phyloP scores from a whole-genome alignment of 2,888 invertebrate species.

The Drosophila greeni region DNA sequence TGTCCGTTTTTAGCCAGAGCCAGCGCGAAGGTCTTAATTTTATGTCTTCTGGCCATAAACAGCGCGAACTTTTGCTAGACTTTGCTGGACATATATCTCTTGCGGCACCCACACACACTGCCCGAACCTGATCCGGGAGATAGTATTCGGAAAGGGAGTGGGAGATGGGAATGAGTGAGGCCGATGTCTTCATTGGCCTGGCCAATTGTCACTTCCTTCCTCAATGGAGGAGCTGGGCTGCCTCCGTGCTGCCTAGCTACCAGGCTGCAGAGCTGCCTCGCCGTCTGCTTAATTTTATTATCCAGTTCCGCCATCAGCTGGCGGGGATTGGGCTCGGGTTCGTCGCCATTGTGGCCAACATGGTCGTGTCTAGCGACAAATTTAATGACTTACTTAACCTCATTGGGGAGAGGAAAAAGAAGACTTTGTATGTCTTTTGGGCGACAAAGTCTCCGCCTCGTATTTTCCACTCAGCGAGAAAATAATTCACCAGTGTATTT shows the following conservation, averaged over 20 bases:
- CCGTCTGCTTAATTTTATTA: constrained; percentile 66
- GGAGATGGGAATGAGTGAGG: not conserved
- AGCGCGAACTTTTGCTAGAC: constrained; percentile 42
- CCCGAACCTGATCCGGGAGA: constrained; percentile 1
- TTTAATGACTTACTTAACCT: constrained; percentile 77
- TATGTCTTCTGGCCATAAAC: constrained; percentile 64
- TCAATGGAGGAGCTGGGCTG: constrained; percentile 40
- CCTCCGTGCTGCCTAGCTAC: constrained; percentile 28
- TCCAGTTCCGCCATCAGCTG: constrained; percentile 67
- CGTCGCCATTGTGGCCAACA: constrained; percentile 65
- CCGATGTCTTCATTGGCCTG: constrained; percentile 36
- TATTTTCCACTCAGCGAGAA: constrained; percentile 25
- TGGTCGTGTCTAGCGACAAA: constrained; percentile 77
- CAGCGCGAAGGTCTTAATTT: constrained; percentile 57
- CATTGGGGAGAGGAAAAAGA: constrained; percentile 52
- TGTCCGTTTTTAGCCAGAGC: constrained; percentile 52
- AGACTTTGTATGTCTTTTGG: constrained; percentile 36
- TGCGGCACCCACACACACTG: constrained; percentile 41
- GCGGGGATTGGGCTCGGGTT: constrained; percentile 41
- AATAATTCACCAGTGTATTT: too few species aligned
- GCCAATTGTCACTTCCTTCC: constrained; percentile 62
- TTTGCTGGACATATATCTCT: constrained; percentile 24
- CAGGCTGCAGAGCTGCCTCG: constrained; percentile 35
- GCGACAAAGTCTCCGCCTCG: constrained; percentile 52
- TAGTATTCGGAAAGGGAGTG: constrained; percentile 1